These are phyloP conservation scores for Macroglossus sobrinus DNA, from an alignment of 2,113 vertebrate species.

Conservation along the genomic window DNA sequence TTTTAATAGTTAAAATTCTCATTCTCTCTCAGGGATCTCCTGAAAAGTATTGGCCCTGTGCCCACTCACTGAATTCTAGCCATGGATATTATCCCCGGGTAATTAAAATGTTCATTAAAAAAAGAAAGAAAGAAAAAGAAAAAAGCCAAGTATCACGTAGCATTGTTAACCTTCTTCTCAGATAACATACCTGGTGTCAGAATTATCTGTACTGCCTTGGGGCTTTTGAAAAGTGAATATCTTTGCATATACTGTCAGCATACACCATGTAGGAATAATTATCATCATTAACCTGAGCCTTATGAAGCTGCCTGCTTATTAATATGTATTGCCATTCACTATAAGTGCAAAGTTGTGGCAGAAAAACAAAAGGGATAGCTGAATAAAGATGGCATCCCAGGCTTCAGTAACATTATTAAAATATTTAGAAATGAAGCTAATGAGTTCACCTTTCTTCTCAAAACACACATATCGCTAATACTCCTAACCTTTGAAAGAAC, in stretches of 20 bases:
- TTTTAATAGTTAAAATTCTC: slow-evolving; percentile 38
- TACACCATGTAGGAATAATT: slow-evolving; percentile 69
- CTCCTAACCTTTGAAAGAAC: slow-evolving; percentile 53
- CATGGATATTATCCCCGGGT: not conserved
- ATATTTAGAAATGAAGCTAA: slow-evolving; percentile 72
- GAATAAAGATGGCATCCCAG: slow-evolving; percentile 53
- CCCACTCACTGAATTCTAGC: slow-evolving; percentile 28
- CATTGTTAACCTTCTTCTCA: slow-evolving; percentile 57
- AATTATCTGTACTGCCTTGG: slow-evolving; percentile 62
- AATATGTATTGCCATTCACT: slow-evolving; percentile 63
- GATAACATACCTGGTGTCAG: slow-evolving; percentile 33
- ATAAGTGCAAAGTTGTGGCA: slow-evolving; percentile 58
- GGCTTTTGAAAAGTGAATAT: slow-evolving; percentile 56
- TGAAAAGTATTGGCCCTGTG: slow-evolving; percentile 4
- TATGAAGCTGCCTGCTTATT: slow-evolving; percentile 69
- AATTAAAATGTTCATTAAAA: slow-evolving; percentile 64
- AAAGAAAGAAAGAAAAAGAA: not conserved
- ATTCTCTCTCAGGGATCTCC: not conserved
- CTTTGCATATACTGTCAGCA: slow-evolving; percentile 56
- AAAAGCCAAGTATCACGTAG: slow-evolving; percentile 27
- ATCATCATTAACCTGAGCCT: slow-evolving; percentile 70
- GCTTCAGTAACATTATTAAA: slow-evolving; percentile 53
- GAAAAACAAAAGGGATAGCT: slow-evolving; percentile 58
- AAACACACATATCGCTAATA: slow-evolving; percentile 32
- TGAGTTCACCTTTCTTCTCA: slow-evolving; percentile 62